Base-by-base conservation (phyloP, 2,113 vertebrate genomes). In the Picathartes gymnocephalus region DNA sequence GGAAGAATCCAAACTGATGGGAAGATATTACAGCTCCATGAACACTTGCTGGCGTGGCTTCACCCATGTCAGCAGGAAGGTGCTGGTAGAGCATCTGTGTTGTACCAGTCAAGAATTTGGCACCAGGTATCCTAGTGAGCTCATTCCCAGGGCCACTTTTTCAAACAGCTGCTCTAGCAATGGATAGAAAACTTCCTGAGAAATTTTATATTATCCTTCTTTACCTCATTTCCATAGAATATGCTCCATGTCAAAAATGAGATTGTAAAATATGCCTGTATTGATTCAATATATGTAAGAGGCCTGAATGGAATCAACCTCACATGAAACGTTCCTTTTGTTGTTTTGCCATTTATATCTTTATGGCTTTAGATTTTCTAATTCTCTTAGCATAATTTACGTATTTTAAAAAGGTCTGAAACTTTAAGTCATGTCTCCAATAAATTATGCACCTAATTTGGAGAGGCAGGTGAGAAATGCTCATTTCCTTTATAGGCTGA, bases 11-110 rank as follows among this genome's bases (percentile, higher is more conserved):
- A 68, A 64, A n/a, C 20, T 27, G n/a, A 30, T 60, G 28, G 64
- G 40, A 71, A 71, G 40, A 84, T 21, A 6, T 48, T 51, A 21
- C 23, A 68, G 44, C 18, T 71, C 13, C 1, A 3, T 40, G 45
- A 25, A 13, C 0, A 0, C 47, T 87, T 0, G 0, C 39, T 35
- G 42, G 10, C 9, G 22, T 48, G n/a, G 15, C 62, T 78, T 58
- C 23, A 37, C 22, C 0, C 0, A 4, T 13, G 19, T 23, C 39
- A 48, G 33, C 60, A 91, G 81, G 62, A 69, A 65, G n/a, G 40
- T 79, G 54, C 31, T 76, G 48, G 40, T 11, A 25, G 58, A 80
- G 22, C 50, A 15, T 14, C 65, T 23, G 8, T 9, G 4, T 21
- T 81, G 15, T 24, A 37, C 22, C 24, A 56, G n/a, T 9, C 0